phyloP scores from a whole-genome alignment of 2,113 vertebrate species.

The Neolamprologus modestus region DNA sequence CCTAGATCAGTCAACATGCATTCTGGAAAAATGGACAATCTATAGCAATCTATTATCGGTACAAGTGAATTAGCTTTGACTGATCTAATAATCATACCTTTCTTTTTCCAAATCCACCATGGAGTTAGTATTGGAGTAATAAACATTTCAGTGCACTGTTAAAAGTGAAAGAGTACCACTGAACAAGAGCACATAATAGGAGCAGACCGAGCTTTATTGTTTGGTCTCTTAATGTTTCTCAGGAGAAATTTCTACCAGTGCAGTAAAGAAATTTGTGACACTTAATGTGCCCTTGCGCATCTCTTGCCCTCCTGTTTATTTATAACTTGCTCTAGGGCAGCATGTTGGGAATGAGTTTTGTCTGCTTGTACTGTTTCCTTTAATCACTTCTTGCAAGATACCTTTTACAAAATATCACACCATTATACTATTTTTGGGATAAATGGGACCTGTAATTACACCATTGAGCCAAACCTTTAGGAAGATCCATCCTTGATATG shows the following conservation, averaged over 20 bases:
- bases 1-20: neutral
- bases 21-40: neutral
- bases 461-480: neutral
- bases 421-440: neutral
- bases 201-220: neutral
- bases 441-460: neutral
- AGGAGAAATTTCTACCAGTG: neutral
- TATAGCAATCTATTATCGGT: neutral
- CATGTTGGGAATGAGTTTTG: neutral
- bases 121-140: neutral
- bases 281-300: neutral
- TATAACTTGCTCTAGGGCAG: neutral
- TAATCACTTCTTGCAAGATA: neutral
- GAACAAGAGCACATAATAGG: neutral
- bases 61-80: neutral
- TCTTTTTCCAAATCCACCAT: neutral
- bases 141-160: neutral
- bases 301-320: neutral
- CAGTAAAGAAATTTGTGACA: neutral
- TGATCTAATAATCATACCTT: neutral
- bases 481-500: neutral
- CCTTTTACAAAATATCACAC: neutral
- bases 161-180: neutral
- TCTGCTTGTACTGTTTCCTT: neutral
- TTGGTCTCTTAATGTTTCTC: neutral